A percentile compares a stretch with the other conserved stretches of the same genome.
Evolutionary conservation across 2,888 invertebrate genomes (phyloP).

Genomic region (Acleris cristana): DNA sequence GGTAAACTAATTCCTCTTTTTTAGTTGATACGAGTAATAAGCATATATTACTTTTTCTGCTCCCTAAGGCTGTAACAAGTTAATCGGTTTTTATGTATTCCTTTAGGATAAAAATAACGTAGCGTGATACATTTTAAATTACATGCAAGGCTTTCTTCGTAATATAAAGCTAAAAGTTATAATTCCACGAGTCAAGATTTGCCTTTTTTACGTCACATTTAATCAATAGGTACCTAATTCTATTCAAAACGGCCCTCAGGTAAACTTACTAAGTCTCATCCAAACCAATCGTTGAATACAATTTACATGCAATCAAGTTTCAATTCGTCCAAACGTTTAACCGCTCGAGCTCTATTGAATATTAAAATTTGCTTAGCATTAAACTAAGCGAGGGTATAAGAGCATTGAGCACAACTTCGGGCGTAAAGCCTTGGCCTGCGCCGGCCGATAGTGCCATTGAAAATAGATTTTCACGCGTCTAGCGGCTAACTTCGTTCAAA

Average conservation of each 20-base stretch:
- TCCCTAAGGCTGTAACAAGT: too few species aligned
- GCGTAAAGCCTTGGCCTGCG: slow-evolving; percentile 77
- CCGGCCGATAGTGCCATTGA: slow-evolving; percentile 81
- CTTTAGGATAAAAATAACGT: too few species aligned
- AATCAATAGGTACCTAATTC: too few species aligned
- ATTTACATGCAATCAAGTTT: slow-evolving; percentile 32
- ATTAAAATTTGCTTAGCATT: slow-evolving; percentile 81
- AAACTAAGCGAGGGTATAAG: slow-evolving; percentile 66
- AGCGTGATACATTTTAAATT: too few species aligned
- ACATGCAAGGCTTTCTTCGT: too few species aligned
- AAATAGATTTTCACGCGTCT: slow-evolving; percentile 81
- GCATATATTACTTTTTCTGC: background rate
- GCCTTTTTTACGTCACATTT: too few species aligned
- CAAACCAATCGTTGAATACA: slow-evolving; percentile 16
- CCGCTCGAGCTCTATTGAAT: slow-evolving; percentile 73
- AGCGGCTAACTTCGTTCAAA: slow-evolving; percentile 69
- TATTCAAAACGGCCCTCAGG: too few species aligned
- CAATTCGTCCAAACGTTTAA: slow-evolving; percentile 34
- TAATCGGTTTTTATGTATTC: too few species aligned
- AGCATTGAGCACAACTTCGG: slow-evolving; percentile 74
- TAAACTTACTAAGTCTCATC: too few species aligned
- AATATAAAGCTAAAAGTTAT: too few species aligned
- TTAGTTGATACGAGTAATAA: background rate
- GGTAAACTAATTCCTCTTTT: slow-evolving; percentile 9
- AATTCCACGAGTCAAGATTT: too few species aligned